Conservation (phyloP, 30 jellyfish, hydroid and myxozoan genomes). For the Aurelia aurita complex sp. Pacific region DNA sequence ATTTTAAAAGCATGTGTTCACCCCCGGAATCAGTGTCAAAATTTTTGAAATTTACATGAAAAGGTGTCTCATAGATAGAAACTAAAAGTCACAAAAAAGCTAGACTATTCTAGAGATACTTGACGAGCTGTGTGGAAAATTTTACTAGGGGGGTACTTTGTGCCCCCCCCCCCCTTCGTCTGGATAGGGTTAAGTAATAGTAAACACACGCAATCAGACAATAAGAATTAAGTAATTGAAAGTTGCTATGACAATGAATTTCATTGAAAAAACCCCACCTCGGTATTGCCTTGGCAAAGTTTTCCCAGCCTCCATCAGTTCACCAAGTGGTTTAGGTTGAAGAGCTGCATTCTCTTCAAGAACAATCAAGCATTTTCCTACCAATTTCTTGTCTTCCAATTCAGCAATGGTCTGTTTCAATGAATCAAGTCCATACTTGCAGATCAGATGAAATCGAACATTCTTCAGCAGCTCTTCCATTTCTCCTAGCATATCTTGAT, state of each 20-base stretch:
- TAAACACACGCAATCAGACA: too few species aligned
- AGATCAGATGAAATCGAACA: constrained; percentile 9
- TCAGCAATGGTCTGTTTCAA: not conserved
- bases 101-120: too few species aligned
- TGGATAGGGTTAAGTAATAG: too few species aligned
- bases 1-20: too few species aligned
- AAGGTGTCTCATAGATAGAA: too few species aligned
- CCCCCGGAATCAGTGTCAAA: too few species aligned
- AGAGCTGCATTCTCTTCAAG: not conserved
- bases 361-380: not conserved
- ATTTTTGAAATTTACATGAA: too few species aligned
- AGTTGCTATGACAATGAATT: not conserved
- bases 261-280: not conserved
- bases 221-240: too few species aligned
- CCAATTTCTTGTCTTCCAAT: not conserved
- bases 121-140: too few species aligned
- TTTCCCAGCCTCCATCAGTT: not conserved
- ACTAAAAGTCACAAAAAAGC: too few species aligned
- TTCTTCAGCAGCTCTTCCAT: not conserved
- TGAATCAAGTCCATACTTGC: constrained; percentile 11
- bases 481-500: not conserved
- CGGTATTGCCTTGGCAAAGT: not conserved
- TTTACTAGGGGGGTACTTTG: too few species aligned
- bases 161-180: too few species aligned
- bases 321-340: not conserved